Base-by-base conservation (phyloP, 2,888 invertebrate species). In the Rotaria sp. region DNA sequence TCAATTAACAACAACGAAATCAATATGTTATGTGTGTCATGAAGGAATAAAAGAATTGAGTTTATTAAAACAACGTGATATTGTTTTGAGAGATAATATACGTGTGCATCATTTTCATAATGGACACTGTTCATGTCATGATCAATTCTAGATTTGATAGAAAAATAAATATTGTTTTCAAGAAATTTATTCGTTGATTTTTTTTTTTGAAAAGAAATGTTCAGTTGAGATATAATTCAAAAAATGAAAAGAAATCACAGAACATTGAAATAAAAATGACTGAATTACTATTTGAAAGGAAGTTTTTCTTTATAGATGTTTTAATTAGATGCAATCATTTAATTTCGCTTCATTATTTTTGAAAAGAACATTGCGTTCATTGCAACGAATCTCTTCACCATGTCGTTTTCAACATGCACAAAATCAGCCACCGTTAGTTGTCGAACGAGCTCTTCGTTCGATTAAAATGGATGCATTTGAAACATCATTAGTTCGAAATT, bases 401-500 rank as follows among this genome's bases (percentile, higher is more conserved):
- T 80, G 80, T 80, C 80, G 80, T n/a, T 80, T 41, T n/a, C 80
- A 80, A 80, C 80, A 80, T 80, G 80, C 26, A 2, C 80, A 80
- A 80, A 45, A 26, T 45, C 80, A 26, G 26, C 13, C 41, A 26
- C 30, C 30, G 4, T 24, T 80, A 35, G 80, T 80, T 45, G 80
- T 80, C 45, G 80, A 80, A 80, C 80, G 80, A 13, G 80, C 45
- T 10, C 26, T 45, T 45, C 80, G 80, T 41, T 45, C 41, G 26
- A 45, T 80, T 41, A 80, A 45, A 80, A 45, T 80, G 45, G 80
- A 45, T 15, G 18, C 41, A 80, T 80, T 38, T 35, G 80, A 80
- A 45, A 80, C 80, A 45, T 1, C 45, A 8, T 45, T 80, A 85
- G 96, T 96, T 80, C 93, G 97, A 87, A 97, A 97, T 91, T 97